phyloP scores from a whole-genome alignment of 1,140 invertebrate genomes.

The Sipha flava region DNA sequence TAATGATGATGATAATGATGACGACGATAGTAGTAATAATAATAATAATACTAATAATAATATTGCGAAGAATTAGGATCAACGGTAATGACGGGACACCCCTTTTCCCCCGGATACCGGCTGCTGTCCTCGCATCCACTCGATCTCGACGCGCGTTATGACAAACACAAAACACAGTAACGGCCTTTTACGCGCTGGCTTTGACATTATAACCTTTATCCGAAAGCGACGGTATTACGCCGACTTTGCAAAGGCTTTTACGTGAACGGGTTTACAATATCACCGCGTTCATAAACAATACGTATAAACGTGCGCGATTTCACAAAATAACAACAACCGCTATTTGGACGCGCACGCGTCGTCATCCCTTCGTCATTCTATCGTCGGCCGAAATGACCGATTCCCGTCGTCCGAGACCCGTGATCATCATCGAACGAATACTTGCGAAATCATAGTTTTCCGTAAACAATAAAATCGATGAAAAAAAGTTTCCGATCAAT shows the following conservation, averaged over 20 bases:
- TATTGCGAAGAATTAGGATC: conserved; percentile 16
- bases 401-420: neutral
- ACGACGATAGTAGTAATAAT: neutral
- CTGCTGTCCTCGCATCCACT: neutral
- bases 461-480: too few relatives aligned
- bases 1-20: neutral
- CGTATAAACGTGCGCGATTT: neutral
- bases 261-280: neutral
- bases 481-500: too few relatives aligned
- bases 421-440: too few relatives aligned
- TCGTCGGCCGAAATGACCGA: neutral
- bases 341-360: neutral
- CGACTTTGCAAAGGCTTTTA: neutral
- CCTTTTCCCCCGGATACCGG: neutral
- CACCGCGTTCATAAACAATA: neutral
- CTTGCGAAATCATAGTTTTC: too few relatives aligned
- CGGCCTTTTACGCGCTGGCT: neutral
- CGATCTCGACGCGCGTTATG: neutral
- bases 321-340: neutral
- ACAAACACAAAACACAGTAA: neutral
- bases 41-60: neutral
- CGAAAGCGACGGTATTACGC: neutral
- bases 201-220: neutral
- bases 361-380: neutral
- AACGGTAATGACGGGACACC: neutral